Conservation (phyloP, 2,888 invertebrate species). For the Dryocosmus kuriphilus region DNA sequence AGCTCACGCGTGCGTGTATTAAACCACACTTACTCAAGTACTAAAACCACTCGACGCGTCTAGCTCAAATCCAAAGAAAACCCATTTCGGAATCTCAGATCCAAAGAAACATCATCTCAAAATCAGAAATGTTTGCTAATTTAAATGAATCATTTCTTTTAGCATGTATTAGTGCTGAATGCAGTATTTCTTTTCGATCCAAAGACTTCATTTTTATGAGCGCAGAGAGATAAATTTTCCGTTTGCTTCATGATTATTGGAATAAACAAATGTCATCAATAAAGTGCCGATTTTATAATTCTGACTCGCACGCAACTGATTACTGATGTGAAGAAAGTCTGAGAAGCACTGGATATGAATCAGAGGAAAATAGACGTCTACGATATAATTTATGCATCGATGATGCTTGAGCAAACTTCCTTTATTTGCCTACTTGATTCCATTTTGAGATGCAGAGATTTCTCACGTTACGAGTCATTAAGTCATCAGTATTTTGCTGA, state of each 20-base stretch:
- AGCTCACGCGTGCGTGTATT: constrained; percentile 29
- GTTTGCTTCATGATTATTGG: neutral
- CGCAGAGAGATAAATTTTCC: neutral
- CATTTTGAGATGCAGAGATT: constrained; percentile 17
- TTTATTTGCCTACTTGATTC: constrained; percentile 15
- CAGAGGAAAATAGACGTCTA: constrained; percentile 8
- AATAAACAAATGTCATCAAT: constrained; percentile 6
- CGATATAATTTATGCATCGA: constrained; percentile 27
- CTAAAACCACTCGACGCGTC: neutral
- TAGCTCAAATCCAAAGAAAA: neutral
- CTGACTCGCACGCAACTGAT: neutral
- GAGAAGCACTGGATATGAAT: neutral
- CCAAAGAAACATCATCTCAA: neutral
- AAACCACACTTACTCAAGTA: constrained; percentile 17
- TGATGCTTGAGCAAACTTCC: constrained; percentile 24
- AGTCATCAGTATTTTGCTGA: constrained; percentile 38
- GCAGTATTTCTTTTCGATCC: neutral
- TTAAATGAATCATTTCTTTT: neutral
- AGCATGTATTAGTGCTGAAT: neutral
- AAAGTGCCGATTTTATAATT: neutral
- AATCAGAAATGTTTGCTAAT: neutral
- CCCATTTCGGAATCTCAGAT: neutral
- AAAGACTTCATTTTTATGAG: neutral
- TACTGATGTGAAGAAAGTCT: neutral
- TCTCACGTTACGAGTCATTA: constrained; percentile 46